A percentile compares a stretch with the other conserved stretches of the same genome.
These are phyloP conservation scores for Sinelater perroti DNA, from an alignment of 2,888 invertebrate species.

Conservation along the genomic window DNA sequence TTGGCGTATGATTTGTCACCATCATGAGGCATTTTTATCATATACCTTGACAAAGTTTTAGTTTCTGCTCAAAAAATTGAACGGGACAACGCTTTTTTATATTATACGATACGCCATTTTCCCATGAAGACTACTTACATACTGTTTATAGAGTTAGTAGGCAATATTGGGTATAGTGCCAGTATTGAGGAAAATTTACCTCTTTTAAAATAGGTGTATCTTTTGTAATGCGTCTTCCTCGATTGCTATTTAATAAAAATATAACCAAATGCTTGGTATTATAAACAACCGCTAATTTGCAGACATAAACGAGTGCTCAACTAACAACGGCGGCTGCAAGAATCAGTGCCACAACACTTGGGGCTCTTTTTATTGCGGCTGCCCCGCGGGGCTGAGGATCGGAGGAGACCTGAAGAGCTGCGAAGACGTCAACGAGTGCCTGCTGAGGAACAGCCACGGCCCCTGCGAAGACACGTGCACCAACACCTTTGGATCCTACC, in stretches of 20 bases:
- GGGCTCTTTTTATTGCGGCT: constrained; percentile 67
- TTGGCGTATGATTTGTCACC: too few species aligned
- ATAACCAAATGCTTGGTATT: constrained; percentile 30
- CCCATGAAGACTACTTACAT: neutral
- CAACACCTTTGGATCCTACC: constrained; percentile 67
- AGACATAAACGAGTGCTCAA: constrained; percentile 69
- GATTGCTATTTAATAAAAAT: neutral
- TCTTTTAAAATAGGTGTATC: neutral
- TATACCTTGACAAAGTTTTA: too few species aligned
- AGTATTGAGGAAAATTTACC: neutral
- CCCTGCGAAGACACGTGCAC: constrained; percentile 69
- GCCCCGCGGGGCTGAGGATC: constrained; percentile 64
- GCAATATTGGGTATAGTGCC: too few species aligned
- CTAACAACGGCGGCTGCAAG: constrained; percentile 65
- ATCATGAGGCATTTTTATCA: too few species aligned
- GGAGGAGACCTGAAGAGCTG: constrained; percentile 51
- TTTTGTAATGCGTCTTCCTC: neutral
- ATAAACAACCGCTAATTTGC: constrained; percentile 37
- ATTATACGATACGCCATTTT: neutral
- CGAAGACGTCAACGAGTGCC: constrained; percentile 69
- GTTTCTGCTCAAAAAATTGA: too few species aligned
- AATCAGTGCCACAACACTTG: constrained; percentile 66
- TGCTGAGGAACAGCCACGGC: constrained; percentile 68
- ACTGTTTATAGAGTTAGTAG: neutral
- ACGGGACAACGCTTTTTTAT: too few species aligned